Base-by-base conservation (phyloP, 2,113 vertebrate genomes). In the Labeo catla region DNA sequence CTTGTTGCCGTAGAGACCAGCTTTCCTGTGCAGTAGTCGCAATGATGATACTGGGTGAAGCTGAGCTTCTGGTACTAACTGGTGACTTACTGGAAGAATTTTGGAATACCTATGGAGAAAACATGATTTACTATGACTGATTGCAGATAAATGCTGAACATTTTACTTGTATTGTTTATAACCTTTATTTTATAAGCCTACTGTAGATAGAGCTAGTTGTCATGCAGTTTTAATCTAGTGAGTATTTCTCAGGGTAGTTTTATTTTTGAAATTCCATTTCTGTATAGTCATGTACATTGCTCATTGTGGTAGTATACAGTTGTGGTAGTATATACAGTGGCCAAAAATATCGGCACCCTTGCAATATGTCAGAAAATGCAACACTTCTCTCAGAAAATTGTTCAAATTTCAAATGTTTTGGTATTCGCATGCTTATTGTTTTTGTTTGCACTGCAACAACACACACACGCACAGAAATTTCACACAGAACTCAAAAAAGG, bases 1-100 rank as follows among this genome's bases (percentile, higher is more conserved):
- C 91, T 88, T 86, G 93, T 94, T 94, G 92, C 93, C 91, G 68
- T 87, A 94, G 94, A 89, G 91, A 95, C 94, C 79, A 84, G 90
- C 50, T 91, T 94, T 89, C 91, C 82, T 79, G 90, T 80, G 90
- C 93, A 90, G 91, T 90, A 86, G 23, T 70, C 80, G 89, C 92
- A 90, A 91, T 91, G 87, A 68, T 78, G 76, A 77, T 76, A 83
- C 76, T 70, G 73, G 73, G 59, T 57, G 68, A 77, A 81, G 23
- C 68, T 23, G n/a, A 82, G 57, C 34, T 43, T 63, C 6, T 39
- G 43, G 70, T 59, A 65, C 78, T 76, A 74, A 59, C 45, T 54
- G 47, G 76, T 85, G 76, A 85, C 83, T 70, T 57, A 76, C 49
- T 57, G 21, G 47, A 80, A 74, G 76, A 84, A 79, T 43, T 84